Percentiles rank a stretch among this genome's conserved stretches.
Conservation (phyloP, 2,888 invertebrate species). For the Scaeva pyrastri region DNA sequence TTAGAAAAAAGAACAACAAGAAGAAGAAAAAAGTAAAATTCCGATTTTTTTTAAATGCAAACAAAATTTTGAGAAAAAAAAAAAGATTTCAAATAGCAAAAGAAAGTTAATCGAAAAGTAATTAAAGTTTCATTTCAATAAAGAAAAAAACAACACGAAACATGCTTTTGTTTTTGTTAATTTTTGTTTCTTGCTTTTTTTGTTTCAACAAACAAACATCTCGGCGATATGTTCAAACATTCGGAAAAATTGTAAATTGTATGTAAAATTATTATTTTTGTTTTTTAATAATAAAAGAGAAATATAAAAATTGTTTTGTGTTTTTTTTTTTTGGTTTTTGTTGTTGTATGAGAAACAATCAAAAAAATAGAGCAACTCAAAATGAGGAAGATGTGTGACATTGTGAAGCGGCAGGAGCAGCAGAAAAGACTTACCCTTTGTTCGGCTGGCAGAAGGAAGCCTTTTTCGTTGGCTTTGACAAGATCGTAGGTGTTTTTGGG, state of each 20-base stretch:
- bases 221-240: conserved; percentile 29
- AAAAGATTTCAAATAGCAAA: conserved; percentile 44
- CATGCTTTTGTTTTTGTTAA: conserved; percentile 65
- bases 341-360: conserved; percentile 46
- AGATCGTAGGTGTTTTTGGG: conserved; percentile 87
- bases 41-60: conserved; percentile 52
- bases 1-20: conserved; percentile 11
- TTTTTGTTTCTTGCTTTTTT: conserved; percentile 31
- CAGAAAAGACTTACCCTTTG: conserved; percentile 91
- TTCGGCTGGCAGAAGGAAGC: conserved; percentile 95
- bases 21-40: conserved; percentile 3
- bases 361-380: not conserved
- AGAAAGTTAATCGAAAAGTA: conserved; percentile 40
- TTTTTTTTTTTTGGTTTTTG: conserved; percentile 28
- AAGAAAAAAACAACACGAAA: conserved; percentile 51
- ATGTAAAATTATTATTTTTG: conserved; percentile 10
- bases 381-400: conserved; percentile 50
- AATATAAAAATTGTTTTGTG: conserved; percentile 8
- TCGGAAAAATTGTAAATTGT: conserved; percentile 27
- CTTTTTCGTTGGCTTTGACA: conserved; percentile 93
- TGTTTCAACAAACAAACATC: conserved; percentile 3
- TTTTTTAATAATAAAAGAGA: conserved; percentile 26
- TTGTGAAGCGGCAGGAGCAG: conserved; percentile 54
- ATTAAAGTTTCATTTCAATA: conserved; percentile 32
- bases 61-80: conserved; percentile 56